Base-by-base conservation (phyloP, 2,888 invertebrate genomes). In the Amphipoea lucens region DNA sequence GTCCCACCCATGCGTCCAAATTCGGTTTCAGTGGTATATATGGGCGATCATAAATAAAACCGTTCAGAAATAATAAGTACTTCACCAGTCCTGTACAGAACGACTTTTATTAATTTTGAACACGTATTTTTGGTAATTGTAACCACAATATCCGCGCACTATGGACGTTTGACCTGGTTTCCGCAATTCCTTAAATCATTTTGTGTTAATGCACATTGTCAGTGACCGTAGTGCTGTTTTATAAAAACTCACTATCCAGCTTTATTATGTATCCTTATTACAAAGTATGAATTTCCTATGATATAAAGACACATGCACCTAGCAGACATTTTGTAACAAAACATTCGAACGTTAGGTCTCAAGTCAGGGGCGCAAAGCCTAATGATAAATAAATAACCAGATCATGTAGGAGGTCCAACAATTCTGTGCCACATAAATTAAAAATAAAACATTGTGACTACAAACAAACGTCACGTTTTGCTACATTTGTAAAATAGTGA, bases 401-500 rank as follows among this genome's bases (percentile, higher is more conserved):
- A 48, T 45, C 86, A 74, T 82, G 82, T 87, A 68, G 63, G 48
- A 66, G 67, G n/a, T 68, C 60, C 66, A 74, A 66, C 68, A 82
- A 78, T 83, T 81, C 72, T 48, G 69, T 74, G 65, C 17, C 60
- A 72, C 70, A 84, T 86, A 84, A 74, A 88, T 90, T 83, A 81
- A 86, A 83, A 89, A 90, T 87, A 83, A 83, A 88, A 84, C 82
- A 81, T 80, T 78, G 79, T 68, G 73, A 69, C 45, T 71, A 78
- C 80, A 83, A 86, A 87, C 71, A 84, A 84, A 85, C 77, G 80
- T 90, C 91, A 90, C 89, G 91, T 87, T 87, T 86, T 88, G 78
- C 76, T 88, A 89, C 88, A 90, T 83, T 90, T 87, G 87, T 87
- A 86, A 88, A 89, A 89, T 88, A 87, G 90, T 84, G 85, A 82